Evolutionary conservation across 1,140 invertebrate species (phyloP), one percentile per base, ranked within the genome.

Genomic region (Ceratoteleas bidentatus): DNA sequence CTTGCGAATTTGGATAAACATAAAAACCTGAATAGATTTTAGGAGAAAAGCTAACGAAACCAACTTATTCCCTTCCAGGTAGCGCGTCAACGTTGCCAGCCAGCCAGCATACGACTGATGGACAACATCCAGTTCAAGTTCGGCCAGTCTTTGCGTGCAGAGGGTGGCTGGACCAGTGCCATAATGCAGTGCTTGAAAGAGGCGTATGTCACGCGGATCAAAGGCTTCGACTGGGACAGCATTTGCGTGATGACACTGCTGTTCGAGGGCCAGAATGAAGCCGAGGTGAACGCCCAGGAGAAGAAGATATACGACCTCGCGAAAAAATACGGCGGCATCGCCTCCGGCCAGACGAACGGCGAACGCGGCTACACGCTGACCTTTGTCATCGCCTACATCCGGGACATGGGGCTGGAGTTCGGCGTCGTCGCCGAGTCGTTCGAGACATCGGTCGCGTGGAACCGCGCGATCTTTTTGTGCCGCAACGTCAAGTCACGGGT

Each of bases 361-460:
- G 95, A 97, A 89, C 93, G 97, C 40, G 99, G 99, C 6, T 99
- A 99, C 85, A 96, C 97, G 74, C 90, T 99, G 6, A 99, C 99
- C 0, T 99, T 99, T 89, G 97, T 99, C n/a, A 99, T 99, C 72
- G 99, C 98, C 11, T 99, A 99, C 88, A 95, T 99, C 13, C 93
- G 98, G 88, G 98, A 99, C 91, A 91, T 99, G 47, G 98, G 94
- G 0, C 93, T 99, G 54, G 96, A 98, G 38, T 98, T 96, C 87
- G 94, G 95, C 68, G 93, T 99, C 45, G 94, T 99, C 8, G 95
- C 97, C 0, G 98, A 99, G 90, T 99, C 98, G 0, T 99, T 99
- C 92, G 98, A 99, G 91, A 99, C 98, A 0, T 99, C 98, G 0
- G 97, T 99, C 13, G 96, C 98, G 2, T 99, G 98, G 98, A 97